Base-by-base conservation (phyloP, 2,888 invertebrate species). In the Eupithecia vulgata region DNA sequence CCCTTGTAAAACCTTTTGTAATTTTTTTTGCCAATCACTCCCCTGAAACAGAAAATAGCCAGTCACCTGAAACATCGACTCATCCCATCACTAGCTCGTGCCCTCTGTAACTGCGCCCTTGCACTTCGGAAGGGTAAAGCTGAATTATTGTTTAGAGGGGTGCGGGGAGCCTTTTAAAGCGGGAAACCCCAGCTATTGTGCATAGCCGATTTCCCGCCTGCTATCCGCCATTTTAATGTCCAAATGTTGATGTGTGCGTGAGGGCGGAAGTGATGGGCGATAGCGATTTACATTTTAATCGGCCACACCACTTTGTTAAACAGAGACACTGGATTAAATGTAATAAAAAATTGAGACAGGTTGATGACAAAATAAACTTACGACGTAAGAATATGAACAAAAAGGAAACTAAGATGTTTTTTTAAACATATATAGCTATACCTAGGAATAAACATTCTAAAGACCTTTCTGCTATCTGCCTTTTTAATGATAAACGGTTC, bases 151-250 rank as follows among this genome's bases (percentile, higher is more conserved):
- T 94, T 93, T 91, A 92, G 89, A 90, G 90, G 91, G 88, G 86
- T 80, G 80, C 83, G 85, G 85, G 87, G 80, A 84, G 82, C 82
- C 89, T 91, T 93, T 93, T 93, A 93, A 94, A 92, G 89, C 91
- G 93, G 94, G 93, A 94, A 94, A 94, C 94, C 93, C 94, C 91
- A 88, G 88, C 88, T 88, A 91, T 94, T 94, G 94, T 94, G 92
- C 92, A 92, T 90, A 91, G 88, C 90, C 93, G 93, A 93, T 94
- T 94, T 93, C 91, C 92, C 90, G 90, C 91, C 92, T 90, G 90
- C 88, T 91, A 91, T 90, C 91, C 93, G 91, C 92, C 92, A 89
- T 93, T 93, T 93, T 93, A 93, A 94, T 93, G 92, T 92, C 89
- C 89, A 82, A 84, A 74, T 74, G 79, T 70, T 76, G 68, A 77